Evolutionary conservation across 1,140 invertebrate species (phyloP).

Genomic region (Brachionus angularis): DNA sequence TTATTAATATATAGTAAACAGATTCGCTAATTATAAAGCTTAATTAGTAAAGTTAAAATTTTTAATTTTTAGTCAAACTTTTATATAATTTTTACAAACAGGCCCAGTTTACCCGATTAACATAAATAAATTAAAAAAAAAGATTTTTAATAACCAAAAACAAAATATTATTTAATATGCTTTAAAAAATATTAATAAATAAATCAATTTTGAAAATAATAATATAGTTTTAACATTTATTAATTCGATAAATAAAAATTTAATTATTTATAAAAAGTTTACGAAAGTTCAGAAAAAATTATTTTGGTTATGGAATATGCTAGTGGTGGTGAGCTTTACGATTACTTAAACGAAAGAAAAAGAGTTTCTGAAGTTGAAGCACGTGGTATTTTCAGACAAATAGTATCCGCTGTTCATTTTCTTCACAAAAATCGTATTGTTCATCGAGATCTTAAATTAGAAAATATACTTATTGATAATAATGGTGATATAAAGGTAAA

Average conservation of each 20-base stretch:
- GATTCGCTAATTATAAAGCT: neutral
- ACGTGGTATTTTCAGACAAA: slow-evolving; percentile 89
- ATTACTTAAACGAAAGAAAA: slow-evolving; percentile 89
- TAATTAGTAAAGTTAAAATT: too few relatives aligned
- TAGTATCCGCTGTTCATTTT: slow-evolving; percentile 93
- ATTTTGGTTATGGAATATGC: slow-evolving; percentile 99
- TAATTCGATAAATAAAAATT: neutral
- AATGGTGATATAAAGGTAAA: slow-evolving; percentile 88
- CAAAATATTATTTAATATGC: too few relatives aligned
- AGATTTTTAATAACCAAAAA: too few relatives aligned
- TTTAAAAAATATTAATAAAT: too few relatives aligned
- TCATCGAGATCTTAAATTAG: slow-evolving; percentile 94
- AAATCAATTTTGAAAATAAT: too few relatives aligned
- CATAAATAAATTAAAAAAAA: neutral
- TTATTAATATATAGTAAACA: neutral
- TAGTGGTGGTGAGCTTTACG: slow-evolving; percentile 93
- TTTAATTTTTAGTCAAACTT: slow-evolving; percentile 15
- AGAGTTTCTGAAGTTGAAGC: slow-evolving; percentile 85
- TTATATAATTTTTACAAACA: neutral
- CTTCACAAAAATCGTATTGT: slow-evolving; percentile 84
- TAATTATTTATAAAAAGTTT: slow-evolving; percentile 66
- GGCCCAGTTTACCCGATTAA: too few relatives aligned
- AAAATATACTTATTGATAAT: slow-evolving; percentile 94
- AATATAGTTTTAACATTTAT: neutral
- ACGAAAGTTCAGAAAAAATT: slow-evolving; percentile 97